Conservation (phyloP, 1,140 invertebrate genomes). For the Zaprionus camerounensis region DNA sequence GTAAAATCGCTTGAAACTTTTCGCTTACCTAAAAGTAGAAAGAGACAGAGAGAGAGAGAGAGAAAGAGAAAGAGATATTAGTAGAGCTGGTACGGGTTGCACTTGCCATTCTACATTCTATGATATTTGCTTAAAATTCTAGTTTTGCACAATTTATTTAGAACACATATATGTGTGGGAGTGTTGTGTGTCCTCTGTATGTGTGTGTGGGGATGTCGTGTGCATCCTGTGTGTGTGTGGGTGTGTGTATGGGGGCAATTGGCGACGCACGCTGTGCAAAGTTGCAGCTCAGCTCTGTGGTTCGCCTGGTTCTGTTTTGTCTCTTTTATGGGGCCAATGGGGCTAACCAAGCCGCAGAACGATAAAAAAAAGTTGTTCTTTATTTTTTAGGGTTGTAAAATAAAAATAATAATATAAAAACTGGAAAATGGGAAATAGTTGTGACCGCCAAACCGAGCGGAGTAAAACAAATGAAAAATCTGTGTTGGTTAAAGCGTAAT, state of each 20-base stretch:
- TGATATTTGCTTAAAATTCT: constrained; percentile 36
- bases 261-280: constrained; percentile 11
- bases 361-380: constrained; percentile 43
- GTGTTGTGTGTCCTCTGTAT: background rate
- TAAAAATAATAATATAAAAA: constrained; percentile 21
- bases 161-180: background rate
- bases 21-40: constrained; percentile 50
- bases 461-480: constrained; percentile 34
- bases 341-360: constrained; percentile 35
- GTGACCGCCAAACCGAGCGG: constrained; percentile 32
- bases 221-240: background rate
- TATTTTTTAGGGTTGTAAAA: constrained; percentile 17
- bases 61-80: constrained; percentile 48
- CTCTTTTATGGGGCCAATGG: constrained; percentile 4
- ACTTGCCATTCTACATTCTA: background rate
- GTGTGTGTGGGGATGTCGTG: background rate
- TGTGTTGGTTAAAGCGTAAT: constrained; percentile 22
- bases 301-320: constrained; percentile 3
- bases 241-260: background rate
- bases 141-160: constrained; percentile 13
- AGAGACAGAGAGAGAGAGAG: constrained; percentile 18
- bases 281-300: constrained; percentile 30
- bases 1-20: constrained; percentile 19
- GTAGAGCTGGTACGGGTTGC: constrained; percentile 15
- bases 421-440: constrained; percentile 31